These are phyloP conservation scores for Melinaea menophilus DNA, from an alignment of 2,888 invertebrate species.

Conservation along the genomic window DNA sequence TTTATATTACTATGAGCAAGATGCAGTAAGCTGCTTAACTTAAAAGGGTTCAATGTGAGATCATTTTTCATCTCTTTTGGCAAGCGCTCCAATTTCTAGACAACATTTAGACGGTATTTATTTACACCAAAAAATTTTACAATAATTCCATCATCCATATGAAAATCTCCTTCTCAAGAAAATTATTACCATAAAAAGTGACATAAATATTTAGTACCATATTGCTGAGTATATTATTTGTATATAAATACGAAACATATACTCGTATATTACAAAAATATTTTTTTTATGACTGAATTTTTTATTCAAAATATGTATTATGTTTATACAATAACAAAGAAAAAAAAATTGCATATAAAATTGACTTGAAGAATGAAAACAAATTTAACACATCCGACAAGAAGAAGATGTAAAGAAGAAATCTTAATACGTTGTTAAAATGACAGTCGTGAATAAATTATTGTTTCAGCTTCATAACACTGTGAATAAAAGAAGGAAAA, in stretches of 20 bases:
- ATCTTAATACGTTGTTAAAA: conserved; percentile 25
- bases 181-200: no score
- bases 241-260: no score
- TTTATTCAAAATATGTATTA: no score
- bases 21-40: conserved; percentile 5
- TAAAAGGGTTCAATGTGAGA: conserved; percentile 6
- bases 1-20: neutral
- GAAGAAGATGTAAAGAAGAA: conserved; percentile 14
- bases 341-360: no score
- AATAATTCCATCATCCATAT: neutral
- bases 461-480: conserved; percentile 30
- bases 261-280: no score
- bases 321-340: no score
- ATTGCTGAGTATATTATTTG: no score
- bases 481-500: conserved; percentile 33
- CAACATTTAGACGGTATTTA: neutral
- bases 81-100: conserved; percentile 4
- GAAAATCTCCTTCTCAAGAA: no score
- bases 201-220: no score
- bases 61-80: conserved; percentile 3
- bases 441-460: conserved; percentile 28
- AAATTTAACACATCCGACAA: conserved; percentile 4
- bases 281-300: no score
- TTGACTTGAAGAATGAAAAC: no score
- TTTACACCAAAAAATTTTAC: neutral